phyloP scores from a whole-genome alignment of 2,888 invertebrate genomes.

The Thysanoteuthis rhombus region DNA sequence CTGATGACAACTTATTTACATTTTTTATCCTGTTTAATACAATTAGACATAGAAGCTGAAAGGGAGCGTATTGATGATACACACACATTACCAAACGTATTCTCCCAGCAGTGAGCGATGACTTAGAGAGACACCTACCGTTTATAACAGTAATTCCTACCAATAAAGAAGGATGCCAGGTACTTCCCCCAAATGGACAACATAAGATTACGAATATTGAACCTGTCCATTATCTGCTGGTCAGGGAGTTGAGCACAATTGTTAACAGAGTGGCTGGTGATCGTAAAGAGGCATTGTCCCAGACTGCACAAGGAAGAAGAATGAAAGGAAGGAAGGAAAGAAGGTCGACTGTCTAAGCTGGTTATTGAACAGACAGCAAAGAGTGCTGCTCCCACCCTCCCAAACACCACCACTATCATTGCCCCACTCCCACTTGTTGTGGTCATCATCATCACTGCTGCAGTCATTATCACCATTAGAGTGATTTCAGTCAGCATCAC shows the following conservation, averaged over 20 bases:
- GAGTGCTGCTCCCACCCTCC: background rate
- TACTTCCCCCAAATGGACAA: slow-evolving; percentile 22
- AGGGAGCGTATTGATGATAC: too few species aligned
- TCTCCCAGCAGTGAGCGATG: background rate
- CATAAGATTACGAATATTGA: background rate
- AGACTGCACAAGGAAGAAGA: slow-evolving; percentile 12
- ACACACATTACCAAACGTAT: too few species aligned
- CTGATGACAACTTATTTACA: too few species aligned
- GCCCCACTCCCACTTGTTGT: too few species aligned
- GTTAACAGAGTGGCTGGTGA: background rate
- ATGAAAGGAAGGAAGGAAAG: background rate
- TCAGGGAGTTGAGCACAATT: background rate
- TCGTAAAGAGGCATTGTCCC: background rate
- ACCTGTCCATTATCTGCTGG: slow-evolving; percentile 18
- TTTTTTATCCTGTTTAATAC: too few species aligned
- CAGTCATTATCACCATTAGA: background rate
- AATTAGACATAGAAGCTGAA: too few species aligned
- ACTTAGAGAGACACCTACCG: background rate
- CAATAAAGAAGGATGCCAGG: slow-evolving; percentile 21
- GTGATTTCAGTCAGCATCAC: background rate
- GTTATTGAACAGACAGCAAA: background rate
- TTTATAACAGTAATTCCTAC: slow-evolving; percentile 13
- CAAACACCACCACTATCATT: background rate
- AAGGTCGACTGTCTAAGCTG: background rate
- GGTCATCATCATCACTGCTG: background rate